Evolutionary conservation across 2,888 invertebrate species (phyloP).

Genomic region (Chrysopilus asiliformis): DNA sequence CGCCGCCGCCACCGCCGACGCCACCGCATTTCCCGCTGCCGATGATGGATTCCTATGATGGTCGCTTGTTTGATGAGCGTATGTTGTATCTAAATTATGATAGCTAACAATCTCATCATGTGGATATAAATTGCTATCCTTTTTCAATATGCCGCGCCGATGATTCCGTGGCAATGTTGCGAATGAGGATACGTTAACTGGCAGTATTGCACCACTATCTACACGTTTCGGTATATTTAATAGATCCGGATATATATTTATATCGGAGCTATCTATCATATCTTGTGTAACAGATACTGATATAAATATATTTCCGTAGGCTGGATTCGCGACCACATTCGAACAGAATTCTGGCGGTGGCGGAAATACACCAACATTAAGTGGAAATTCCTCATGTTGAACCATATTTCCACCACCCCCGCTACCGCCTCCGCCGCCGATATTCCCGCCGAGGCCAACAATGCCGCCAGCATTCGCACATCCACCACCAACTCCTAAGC

Average conservation of each 20-base stretch:
- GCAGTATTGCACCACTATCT: slow-evolving; percentile 25
- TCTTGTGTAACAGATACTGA: slow-evolving; percentile 69
- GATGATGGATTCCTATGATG: slow-evolving; percentile 16
- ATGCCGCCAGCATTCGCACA: slow-evolving; percentile 11
- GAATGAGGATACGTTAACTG: slow-evolving; percentile 32
- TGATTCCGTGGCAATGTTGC: slow-evolving; percentile 38
- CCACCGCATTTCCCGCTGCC: slow-evolving; percentile 14
- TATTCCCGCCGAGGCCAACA: background rate
- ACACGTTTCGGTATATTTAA: slow-evolving; percentile 53
- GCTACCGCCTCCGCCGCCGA: slow-evolving; percentile 5
- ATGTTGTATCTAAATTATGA: slow-evolving; percentile 31
- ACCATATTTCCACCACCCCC: slow-evolving; percentile 7
- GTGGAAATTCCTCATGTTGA: slow-evolving; percentile 33
- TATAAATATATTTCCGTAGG: slow-evolving; percentile 60
- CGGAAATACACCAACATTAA: slow-evolving; percentile 38
- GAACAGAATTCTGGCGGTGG: slow-evolving; percentile 47
- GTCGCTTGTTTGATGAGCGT: slow-evolving; percentile 22
- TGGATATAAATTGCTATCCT: slow-evolving; percentile 33
- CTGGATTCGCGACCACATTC: slow-evolving; percentile 33
- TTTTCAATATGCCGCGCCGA: slow-evolving; percentile 33
- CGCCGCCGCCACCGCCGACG: slow-evolving; percentile 19
- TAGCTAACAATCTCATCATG: slow-evolving; percentile 35
- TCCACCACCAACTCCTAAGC: slow-evolving; percentile 26
- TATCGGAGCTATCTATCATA: slow-evolving; percentile 42
- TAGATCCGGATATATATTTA: slow-evolving; percentile 67